Evolutionary conservation across 2,113 vertebrate species (phyloP).

Genomic region (Neolamprologus tretocephalus): DNA sequence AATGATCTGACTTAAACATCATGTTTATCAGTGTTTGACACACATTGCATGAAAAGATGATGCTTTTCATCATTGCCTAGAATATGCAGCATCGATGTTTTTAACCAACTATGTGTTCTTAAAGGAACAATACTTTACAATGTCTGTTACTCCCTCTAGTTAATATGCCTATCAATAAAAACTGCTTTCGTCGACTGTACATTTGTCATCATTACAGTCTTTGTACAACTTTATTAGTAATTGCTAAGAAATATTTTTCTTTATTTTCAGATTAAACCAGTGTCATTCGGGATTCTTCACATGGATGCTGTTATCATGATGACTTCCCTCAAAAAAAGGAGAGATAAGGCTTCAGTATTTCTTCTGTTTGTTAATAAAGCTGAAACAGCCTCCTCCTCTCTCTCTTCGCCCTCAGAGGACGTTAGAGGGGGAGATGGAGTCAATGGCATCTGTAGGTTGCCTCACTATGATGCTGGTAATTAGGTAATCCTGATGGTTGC

Average conservation of each 20-base stretch:
- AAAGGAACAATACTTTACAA: not conserved
- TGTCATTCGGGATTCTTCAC: constrained; percentile 13
- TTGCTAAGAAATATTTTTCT: not conserved
- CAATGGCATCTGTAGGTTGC: constrained; percentile 24
- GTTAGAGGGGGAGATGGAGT: not conserved
- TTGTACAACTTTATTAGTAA: not conserved
- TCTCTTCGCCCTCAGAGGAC: not conserved
- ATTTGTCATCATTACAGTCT: not conserved
- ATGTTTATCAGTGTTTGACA: not conserved
- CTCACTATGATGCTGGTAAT: constrained; percentile 39
- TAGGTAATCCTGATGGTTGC: constrained; percentile 51
- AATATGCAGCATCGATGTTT: not conserved
- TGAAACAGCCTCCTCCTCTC: not conserved
- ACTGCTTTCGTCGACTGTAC: not conserved
- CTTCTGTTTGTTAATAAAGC: constrained; percentile 30
- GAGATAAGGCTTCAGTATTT: constrained; percentile 29
- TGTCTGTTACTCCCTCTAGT: not conserved
- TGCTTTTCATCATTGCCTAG: not conserved
- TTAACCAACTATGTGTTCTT: not conserved
- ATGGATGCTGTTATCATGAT: constrained; percentile 13
- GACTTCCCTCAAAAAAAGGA: constrained; percentile 4
- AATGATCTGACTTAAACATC: not conserved
- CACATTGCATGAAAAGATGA: not conserved
- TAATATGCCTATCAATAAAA: not conserved
- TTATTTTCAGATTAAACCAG: not conserved